Evolutionary conservation across 2,797 vertebrate genomes (phyloP).

Genomic region (Remorina albescens): DNA sequence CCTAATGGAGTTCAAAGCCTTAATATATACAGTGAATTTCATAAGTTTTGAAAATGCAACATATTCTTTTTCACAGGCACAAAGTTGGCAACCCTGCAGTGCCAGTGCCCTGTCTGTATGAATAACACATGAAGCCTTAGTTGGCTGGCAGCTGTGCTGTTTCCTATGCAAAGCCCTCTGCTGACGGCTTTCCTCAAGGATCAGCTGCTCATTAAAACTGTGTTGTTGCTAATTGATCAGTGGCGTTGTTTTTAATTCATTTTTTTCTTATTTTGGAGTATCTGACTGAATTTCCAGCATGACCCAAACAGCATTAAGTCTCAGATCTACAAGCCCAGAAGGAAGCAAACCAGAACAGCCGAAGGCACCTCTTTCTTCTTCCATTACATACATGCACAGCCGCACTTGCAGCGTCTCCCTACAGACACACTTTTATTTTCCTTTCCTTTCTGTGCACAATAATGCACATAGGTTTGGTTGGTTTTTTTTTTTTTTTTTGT

Average conservation of each 20-base stretch:
- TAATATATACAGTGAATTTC: constrained; percentile 39
- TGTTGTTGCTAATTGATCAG: constrained; percentile 54
- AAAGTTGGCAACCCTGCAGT: constrained; percentile 40
- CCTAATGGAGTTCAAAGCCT: constrained; percentile 36
- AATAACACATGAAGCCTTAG: constrained; percentile 60
- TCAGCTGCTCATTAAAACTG: constrained; percentile 61
- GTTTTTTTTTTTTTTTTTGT: too few species aligned
- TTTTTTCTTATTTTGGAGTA: neutral
- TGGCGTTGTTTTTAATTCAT: neutral
- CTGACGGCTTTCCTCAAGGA: constrained; percentile 39
- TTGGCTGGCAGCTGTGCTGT: constrained; percentile 42
- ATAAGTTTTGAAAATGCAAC: constrained; percentile 32
- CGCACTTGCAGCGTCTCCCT: constrained; percentile 6
- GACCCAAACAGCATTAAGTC: constrained; percentile 29
- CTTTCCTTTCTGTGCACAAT: constrained; percentile 13
- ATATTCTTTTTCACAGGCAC: constrained; percentile 34
- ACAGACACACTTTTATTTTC: constrained; percentile 9
- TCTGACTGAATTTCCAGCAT: constrained; percentile 21
- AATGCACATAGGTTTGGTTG: neutral
- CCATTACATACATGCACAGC: constrained; percentile 17
- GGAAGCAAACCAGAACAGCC: constrained; percentile 59
- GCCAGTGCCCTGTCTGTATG: constrained; percentile 47
- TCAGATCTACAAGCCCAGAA: constrained; percentile 40
- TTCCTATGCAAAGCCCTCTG: constrained; percentile 46
- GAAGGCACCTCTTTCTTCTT: constrained; percentile 55